Evolutionary conservation across 2,797 vertebrate species (phyloP).

Genomic region (Melanogrammus aeglefinus): DNA sequence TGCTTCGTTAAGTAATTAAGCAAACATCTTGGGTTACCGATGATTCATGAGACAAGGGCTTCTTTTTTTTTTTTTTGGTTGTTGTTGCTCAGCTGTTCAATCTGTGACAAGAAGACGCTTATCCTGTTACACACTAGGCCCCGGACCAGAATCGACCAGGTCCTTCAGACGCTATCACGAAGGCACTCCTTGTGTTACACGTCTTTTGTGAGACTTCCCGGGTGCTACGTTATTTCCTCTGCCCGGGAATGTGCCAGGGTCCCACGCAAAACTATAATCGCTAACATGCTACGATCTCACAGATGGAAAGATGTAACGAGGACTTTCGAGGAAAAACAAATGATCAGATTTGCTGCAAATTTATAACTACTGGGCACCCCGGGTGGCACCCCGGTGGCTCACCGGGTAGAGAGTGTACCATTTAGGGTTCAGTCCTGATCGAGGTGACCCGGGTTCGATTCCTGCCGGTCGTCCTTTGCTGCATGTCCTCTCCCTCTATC

Average conservation of each 20-base stretch:
- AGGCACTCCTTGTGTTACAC: slow-evolving; percentile 19
- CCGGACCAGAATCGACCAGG: too few relatives aligned
- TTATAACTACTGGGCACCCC: not conserved
- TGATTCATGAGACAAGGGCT: slow-evolving; percentile 43
- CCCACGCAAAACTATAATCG: not conserved
- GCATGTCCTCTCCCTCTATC: too few relatives aligned
- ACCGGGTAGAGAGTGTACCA: too few relatives aligned
- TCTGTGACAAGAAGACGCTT: slow-evolving; percentile 32
- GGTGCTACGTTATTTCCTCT: slow-evolving; percentile 37
- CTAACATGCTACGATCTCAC: not conserved
- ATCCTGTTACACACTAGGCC: slow-evolving; percentile 42
- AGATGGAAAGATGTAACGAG: not conserved
- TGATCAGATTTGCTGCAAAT: not conserved
- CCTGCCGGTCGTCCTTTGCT: too few relatives aligned
- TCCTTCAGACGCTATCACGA: too few relatives aligned
- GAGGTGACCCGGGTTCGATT: too few relatives aligned
- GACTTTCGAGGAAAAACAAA: not conserved
- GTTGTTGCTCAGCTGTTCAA: slow-evolving; percentile 35
- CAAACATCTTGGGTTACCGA: slow-evolving; percentile 59
- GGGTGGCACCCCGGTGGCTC: too few relatives aligned
- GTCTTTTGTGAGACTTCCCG: slow-evolving; percentile 51
- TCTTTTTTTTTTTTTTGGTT: slow-evolving; percentile 2
- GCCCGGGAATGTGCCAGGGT: slow-evolving; percentile 28
- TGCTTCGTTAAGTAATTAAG: slow-evolving; percentile 54
- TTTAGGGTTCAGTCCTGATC: too few relatives aligned